Conservation (phyloP, 2,797 vertebrate genomes). For the Pipistrellus pipistrellus region DNA sequence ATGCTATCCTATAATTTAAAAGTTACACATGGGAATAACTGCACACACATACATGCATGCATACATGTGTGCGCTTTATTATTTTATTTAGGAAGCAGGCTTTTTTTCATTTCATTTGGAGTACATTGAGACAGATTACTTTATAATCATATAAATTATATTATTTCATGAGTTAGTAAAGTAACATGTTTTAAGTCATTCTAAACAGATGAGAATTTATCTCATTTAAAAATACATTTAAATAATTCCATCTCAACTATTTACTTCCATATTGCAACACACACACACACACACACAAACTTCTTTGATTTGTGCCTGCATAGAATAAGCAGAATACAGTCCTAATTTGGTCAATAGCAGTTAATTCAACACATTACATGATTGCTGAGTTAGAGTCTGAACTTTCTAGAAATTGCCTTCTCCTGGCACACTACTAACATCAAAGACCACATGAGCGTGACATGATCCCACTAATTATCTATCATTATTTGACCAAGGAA, state of each 20-base stretch:
- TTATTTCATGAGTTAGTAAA: constrained; percentile 6
- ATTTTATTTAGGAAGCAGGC: background rate
- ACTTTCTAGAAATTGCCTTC: background rate
- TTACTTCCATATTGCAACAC: background rate
- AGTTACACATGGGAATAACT: background rate
- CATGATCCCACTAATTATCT: background rate
- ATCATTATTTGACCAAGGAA: background rate
- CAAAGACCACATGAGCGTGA: background rate
- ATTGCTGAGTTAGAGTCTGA: background rate
- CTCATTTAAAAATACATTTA: background rate
- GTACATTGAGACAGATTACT: background rate
- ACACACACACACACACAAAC: background rate
- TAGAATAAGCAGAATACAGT: background rate
- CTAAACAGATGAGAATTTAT: background rate
- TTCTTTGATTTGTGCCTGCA: background rate
- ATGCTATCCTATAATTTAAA: background rate
- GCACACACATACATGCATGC: background rate
- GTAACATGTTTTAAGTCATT: background rate
- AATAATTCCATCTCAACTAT: background rate
- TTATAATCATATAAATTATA: background rate
- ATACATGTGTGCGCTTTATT: background rate
- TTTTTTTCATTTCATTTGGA: background rate
- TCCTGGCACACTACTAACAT: background rate
- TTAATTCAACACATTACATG: constrained; percentile 3
- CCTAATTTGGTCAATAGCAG: background rate